Base-by-base conservation (phyloP, 2,797 vertebrate genomes). In the Botia almorhae region DNA sequence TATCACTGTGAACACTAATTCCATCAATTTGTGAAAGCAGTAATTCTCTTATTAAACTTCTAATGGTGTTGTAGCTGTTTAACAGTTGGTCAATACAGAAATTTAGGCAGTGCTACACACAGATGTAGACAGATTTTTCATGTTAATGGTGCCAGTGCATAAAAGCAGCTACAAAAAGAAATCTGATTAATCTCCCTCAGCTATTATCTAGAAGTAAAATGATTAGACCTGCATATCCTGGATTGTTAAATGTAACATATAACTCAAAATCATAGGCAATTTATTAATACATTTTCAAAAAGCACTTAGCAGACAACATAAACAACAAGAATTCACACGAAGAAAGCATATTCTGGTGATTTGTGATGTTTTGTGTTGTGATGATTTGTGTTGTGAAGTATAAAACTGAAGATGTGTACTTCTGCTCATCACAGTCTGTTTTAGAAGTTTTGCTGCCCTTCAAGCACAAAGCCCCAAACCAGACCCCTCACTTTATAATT, bases 371-470 rank as follows among this genome's bases (percentile, higher is more conserved):
- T n/a, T n/a, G n/a, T n/a, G n/a, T n/a, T n/a, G n/a, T 69, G n/a
- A 1, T 51, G 16, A 51, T 55, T 56, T 53, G 26, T 8, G 19
- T n/a, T n/a, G n/a, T n/a, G n/a, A n/a, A 53, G 50, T 46, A 26
- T 80, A 65, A 65, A 64, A 29, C 58, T 53, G 48, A n/a, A 64
- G 60, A 65, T 65, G 36, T 65, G 21, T 55, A 46, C 51, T 50
- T 80, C 63, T 7, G 71, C 56, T 64, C 76, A 70, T 60, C 67
- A 61, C 23, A 58, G 21, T 46, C 51, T 51, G 6, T 70, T 78
- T 70, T n/a, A 67, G 61, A 80, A 74, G 76, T 71, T 71, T 43
- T 65, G 16, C 21, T 74, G 51, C 51, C 78, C 78, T 67, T 74
- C 36, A 2, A 80, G 70, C 50, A 73, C 21, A 67, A 56, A 80